Evolutionary conservation across 2,113 vertebrate genomes (phyloP), one percentile per base, ranked within the genome.

Genomic region (Limanda limanda): DNA sequence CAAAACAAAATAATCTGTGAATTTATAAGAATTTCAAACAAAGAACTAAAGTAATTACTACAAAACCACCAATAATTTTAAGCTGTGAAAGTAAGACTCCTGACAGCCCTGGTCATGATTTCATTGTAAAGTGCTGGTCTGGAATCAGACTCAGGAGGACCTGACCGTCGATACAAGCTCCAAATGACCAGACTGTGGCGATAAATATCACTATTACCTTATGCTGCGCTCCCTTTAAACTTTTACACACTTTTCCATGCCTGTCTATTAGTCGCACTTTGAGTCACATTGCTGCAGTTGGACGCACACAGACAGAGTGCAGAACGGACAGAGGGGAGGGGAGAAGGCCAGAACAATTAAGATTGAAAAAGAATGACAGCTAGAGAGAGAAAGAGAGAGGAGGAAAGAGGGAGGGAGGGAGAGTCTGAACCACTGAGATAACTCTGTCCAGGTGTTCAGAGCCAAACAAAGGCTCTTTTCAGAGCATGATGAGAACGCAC

Each of bases 381-480:
- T 52, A 57, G 70, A 74, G 21, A 68, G 40, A 45, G 54, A 21
- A 31, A 23, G 35, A 11, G 47, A 24, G 51, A 37, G 23, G 20
- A 55, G n/a, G 52, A 58, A 62, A 35, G 42, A 45, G 45, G 25
- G 56, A 21, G 71, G 58, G 74, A 68, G 73, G 47, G 57, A 66
- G 71, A 67, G 80, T 42, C 61, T 59, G 92, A 77, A 84, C 68
- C 31, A 86, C 78, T 89, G 74, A 79, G 91, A 93, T 93, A 95
- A 92, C 91, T 72, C 93, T 79, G 93, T 95, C 95, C 97, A 97
- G 97, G 96, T 98, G 97, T 95, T 94, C 95, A 70, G 78, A 80
- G 71, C 72, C 80, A 91, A 94, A 98, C 97, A 98, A 98, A 97
- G 97, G 79, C 87, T 84, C 96, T 96, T 97, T 98, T 98, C 95